Evolutionary conservation across 1,140 invertebrate genomes (phyloP), one percentile per base, ranked within the genome.

Genomic region (Drosophila kikkawai): DNA sequence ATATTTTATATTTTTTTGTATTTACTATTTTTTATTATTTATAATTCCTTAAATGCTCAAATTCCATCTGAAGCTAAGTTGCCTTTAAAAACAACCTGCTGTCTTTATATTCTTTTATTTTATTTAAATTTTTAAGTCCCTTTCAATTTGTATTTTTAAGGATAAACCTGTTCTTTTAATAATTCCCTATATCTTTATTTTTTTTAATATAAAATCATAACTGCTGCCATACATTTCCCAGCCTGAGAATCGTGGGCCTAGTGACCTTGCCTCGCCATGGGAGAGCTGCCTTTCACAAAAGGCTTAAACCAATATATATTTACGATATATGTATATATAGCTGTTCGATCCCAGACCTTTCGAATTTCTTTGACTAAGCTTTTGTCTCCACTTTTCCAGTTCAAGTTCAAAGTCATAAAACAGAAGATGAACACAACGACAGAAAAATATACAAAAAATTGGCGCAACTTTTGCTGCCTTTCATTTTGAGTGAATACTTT

Each of bases 351-450:
- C 19, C 11, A 39, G 19, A 67, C 67, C 73, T 76, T 77, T 79
- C 29, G 36, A 59, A 61, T 79, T 79, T 59, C 67, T 58, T 74
- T 78, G 41, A 39, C 19, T 36, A 11, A 11, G 13, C 55, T 37
- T 36, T 26, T 58, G 50, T 61, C 56, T 36, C 17, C 48, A 19
- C 63, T 65, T 81, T 88, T 63, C 56, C 85, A 88, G 85, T 88
- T 88, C 84, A 88, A 88, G 84, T 88, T 88, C 84, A 88, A 88
- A 88, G 81, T 90, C 85, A 88, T 88, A 88, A 88, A 60, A 88
- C 74, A 55, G 17, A 44, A 19, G n/a, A 44, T 41, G 15, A 42
- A 37, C 36, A 37, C 11, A 12, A 3, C 13, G 32, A 34, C 32
- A 34, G 22, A 29, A 29, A 48, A 26, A n/a, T 2, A 17, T 6